Evolutionary conservation across 2,113 vertebrate species (phyloP).

Genomic region (Centropus unirufus): DNA sequence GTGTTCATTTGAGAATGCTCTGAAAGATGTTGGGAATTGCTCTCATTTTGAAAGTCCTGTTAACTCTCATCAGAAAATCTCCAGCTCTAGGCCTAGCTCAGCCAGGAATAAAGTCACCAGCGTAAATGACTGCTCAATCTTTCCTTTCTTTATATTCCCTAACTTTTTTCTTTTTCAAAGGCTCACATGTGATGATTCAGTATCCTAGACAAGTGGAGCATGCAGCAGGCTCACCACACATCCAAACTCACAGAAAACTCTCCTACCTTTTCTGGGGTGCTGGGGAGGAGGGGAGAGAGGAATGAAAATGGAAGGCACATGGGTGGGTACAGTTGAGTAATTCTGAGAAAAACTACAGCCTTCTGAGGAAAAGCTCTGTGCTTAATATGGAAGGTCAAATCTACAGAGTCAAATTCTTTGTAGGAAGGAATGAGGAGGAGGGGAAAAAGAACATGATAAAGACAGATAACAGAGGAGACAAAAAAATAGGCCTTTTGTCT

Average conservation of each 20-base stretch:
- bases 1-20: background rate
- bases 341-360: conserved; percentile 51
- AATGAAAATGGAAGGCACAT: too few species aligned
- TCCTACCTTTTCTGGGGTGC: background rate
- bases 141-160: conserved; percentile 3
- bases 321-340: background rate
- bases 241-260: conserved; percentile 26
- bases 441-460: background rate
- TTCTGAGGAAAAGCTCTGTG: conserved; percentile 58
- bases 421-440: background rate
- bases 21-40: background rate
- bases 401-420: conserved; percentile 17
- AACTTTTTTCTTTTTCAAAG: conserved; percentile 17
- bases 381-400: conserved; percentile 41
- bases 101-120: background rate
- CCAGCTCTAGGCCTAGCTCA: background rate
- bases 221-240: background rate
- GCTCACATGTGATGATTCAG: conserved; percentile 41
- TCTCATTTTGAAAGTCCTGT: background rate
- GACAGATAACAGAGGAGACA: background rate
- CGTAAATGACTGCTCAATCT: background rate
- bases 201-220: background rate
- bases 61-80: background rate
- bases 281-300: too few species aligned
- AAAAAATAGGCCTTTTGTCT: background rate